A percentile compares a stretch with the other conserved stretches of the same genome.
Conservation (phyloP, 2,888 invertebrate genomes). For the Schizotus pectinicornis region DNA sequence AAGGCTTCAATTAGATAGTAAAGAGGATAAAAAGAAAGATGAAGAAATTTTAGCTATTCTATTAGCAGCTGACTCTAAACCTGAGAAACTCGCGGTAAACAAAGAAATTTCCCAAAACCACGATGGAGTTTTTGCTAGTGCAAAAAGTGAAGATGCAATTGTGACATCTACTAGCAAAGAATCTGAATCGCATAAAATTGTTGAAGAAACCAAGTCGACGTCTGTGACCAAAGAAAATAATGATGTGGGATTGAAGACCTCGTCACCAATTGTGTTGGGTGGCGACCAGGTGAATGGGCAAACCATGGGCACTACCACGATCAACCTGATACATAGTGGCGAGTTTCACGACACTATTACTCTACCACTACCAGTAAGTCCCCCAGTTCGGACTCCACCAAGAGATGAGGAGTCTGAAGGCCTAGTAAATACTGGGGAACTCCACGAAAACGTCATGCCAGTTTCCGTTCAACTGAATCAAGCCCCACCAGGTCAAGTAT, state of each 20-base stretch:
- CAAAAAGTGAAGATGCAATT: neutral
- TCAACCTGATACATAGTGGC: slow-evolving; percentile 60
- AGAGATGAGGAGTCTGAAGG: slow-evolving; percentile 8
- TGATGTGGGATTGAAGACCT: no score
- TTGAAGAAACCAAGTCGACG: neutral
- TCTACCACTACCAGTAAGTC: slow-evolving; percentile 8
- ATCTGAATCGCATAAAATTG: neutral
- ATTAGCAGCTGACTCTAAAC: neutral
- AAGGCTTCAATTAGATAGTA: neutral
- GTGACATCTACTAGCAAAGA: no score
- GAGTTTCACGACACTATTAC: slow-evolving; percentile 61
- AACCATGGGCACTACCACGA: neutral
- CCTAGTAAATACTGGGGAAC: slow-evolving; percentile 26
- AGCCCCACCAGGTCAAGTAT: slow-evolving; percentile 58
- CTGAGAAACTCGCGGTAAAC: neutral
- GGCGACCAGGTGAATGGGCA: no score
- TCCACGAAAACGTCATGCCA: slow-evolving; percentile 31
- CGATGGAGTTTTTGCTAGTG: no score
- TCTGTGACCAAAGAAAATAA: no score
- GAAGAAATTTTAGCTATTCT: slow-evolving; percentile 1
- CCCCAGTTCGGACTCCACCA: slow-evolving; percentile 2
- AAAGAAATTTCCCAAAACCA: neutral
- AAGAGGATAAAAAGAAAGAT: slow-evolving; percentile 2
- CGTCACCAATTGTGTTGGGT: no score
- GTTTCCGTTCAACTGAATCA: slow-evolving; percentile 44